Conservation (phyloP, 2,797 vertebrate genomes). For the Rhynchotus rufescens region DNA sequence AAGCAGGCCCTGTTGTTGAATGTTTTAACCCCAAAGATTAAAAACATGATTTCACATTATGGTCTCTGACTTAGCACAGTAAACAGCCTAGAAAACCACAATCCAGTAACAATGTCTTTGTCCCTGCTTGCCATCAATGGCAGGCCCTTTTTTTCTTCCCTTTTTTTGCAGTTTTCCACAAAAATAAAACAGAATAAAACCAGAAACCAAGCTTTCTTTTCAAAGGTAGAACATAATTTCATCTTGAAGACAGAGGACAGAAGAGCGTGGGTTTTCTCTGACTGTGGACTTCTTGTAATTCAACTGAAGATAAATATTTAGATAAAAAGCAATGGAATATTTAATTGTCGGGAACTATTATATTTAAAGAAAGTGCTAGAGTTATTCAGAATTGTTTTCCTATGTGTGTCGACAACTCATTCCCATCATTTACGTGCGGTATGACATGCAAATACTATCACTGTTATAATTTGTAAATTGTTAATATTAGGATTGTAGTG, state of each 20-base stretch:
- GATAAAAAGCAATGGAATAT: slow-evolving; percentile 23
- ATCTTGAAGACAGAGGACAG: slow-evolving; percentile 11
- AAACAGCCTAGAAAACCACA: slow-evolving; percentile 68
- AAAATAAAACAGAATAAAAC: slow-evolving; percentile 34
- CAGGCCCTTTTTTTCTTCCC: not conserved
- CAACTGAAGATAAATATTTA: slow-evolving; percentile 55
- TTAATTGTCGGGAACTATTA: slow-evolving; percentile 56
- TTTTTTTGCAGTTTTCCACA: slow-evolving; percentile 17
- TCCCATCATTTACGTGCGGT: slow-evolving; percentile 42
- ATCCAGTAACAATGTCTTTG: slow-evolving; percentile 35
- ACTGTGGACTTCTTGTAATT: slow-evolving; percentile 35
- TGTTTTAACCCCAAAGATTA: slow-evolving; percentile 33
- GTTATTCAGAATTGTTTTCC: slow-evolving; percentile 54
- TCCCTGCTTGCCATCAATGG: not conserved
- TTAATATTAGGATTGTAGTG: slow-evolving; percentile 44
- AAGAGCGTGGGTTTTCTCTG: slow-evolving; percentile 22
- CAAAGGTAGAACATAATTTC: not conserved
- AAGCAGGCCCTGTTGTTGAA: slow-evolving; percentile 17
- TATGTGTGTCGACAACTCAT: slow-evolving; percentile 40
- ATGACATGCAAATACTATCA: slow-evolving; percentile 43
- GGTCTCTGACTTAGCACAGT: slow-evolving; percentile 55
- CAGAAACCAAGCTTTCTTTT: not conserved
- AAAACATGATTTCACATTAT: slow-evolving; percentile 56
- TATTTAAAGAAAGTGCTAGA: slow-evolving; percentile 36
- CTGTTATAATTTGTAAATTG: slow-evolving; percentile 58